These are phyloP conservation scores for Enteromius anoplus DNA, from an alignment of 2,797 vertebrate species.

Conservation along the genomic window DNA sequence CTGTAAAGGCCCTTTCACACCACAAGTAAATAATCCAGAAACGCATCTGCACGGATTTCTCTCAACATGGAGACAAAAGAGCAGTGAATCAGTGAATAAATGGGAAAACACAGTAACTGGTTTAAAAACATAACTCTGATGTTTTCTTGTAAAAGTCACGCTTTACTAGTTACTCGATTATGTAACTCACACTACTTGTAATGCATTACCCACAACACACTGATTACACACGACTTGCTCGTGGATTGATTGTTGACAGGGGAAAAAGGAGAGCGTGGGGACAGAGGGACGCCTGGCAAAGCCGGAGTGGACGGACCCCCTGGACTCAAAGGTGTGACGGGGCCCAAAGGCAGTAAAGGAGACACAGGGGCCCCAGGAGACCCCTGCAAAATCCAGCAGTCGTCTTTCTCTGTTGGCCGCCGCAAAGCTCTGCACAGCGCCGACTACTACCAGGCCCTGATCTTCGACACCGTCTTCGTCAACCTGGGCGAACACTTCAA, in stretches of 20 bases:
- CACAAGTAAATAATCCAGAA: background rate
- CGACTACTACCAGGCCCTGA: conserved; percentile 85
- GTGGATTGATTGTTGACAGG: conserved; percentile 70
- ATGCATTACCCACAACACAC: background rate
- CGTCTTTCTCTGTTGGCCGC: conserved; percentile 91
- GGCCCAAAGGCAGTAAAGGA: conserved; percentile 87
- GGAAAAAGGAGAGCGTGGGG: conserved; percentile 90
- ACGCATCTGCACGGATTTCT: background rate
- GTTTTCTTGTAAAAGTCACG: background rate
- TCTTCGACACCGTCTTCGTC: conserved; percentile 92
- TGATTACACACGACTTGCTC: background rate
- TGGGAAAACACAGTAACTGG: background rate
- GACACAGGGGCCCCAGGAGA: conserved; percentile 83
- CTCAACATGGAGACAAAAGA: background rate
- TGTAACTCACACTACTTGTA: background rate
- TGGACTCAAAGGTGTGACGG: conserved; percentile 78
- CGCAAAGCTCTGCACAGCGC: conserved; percentile 90
- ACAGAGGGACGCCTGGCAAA: conserved; percentile 83
- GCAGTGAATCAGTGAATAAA: background rate
- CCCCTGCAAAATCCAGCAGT: conserved; percentile 81
- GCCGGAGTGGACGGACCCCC: conserved; percentile 75
- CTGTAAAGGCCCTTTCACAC: background rate
- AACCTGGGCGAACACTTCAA: conserved; percentile 88
- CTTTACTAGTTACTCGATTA: background rate
- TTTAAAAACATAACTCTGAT: background rate